Percentiles rank a stretch among this genome's conserved stretches.
These are phyloP conservation scores for Holacanthella duospinosa DNA, from an alignment of 2,888 invertebrate species.

Conservation along the genomic window DNA sequence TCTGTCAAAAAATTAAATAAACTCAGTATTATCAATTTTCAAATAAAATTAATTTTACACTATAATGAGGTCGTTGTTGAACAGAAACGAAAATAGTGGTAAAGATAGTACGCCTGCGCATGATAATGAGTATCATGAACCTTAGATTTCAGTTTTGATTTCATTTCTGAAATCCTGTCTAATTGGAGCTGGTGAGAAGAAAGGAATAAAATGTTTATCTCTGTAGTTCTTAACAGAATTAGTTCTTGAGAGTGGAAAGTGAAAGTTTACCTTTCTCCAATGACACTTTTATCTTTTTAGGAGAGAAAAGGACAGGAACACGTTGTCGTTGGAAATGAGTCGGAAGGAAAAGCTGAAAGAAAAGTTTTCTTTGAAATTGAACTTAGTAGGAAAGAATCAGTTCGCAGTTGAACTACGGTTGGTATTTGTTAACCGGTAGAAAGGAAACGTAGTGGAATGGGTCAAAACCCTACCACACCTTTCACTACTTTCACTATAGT, in stretches of 20 bases:
- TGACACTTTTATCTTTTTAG: neutral
- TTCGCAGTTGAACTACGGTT: neutral
- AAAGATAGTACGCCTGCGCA: neutral
- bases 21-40: neutral
- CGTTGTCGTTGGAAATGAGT: conserved; percentile 1
- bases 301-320: neutral
- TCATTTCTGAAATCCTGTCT: neutral
- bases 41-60: neutral
- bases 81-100: too few relatives aligned
- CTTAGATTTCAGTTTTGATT: neutral
- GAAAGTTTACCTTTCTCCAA: neutral
- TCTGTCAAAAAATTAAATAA: conserved; percentile 44
- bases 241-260: neutral
- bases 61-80: too few relatives aligned
- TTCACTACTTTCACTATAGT: neutral
- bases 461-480: neutral
- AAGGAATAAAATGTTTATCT: neutral
- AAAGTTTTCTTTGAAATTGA: neutral
- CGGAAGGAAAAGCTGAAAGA: neutral
- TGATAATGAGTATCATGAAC: neutral
- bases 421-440: neutral
- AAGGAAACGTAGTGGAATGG: too few relatives aligned
- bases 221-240: neutral
- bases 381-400: neutral
- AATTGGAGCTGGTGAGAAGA: neutral